Percentiles rank a stretch among this genome's conserved stretches.
These are phyloP conservation scores for Oryzaephilus surinamensis DNA, from an alignment of 1,140 invertebrate genomes.

Conservation along the genomic window DNA sequence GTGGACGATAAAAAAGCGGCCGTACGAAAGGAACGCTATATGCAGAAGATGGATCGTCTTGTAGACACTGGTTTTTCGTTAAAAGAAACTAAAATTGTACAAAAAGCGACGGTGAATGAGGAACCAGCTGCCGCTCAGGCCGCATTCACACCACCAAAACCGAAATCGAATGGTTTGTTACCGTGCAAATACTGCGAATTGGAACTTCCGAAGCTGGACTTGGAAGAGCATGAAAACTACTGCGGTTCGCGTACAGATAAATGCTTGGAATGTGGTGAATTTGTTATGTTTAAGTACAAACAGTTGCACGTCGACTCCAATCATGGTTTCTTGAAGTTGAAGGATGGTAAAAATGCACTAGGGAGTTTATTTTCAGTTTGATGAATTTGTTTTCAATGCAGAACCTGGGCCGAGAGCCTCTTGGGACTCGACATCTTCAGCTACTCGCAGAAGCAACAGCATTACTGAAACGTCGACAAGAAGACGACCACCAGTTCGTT, in stretches of 20 bases:
- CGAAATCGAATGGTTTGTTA: conserved; percentile 21
- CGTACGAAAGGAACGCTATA: conserved; percentile 15
- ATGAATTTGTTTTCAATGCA: conserved; percentile 2
- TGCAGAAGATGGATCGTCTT: conserved; percentile 21
- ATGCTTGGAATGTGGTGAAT: conserved; percentile 50
- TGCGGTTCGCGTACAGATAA: conserved; percentile 56
- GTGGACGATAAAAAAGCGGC: conserved; percentile 21
- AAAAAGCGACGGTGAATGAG: conserved; percentile 7
- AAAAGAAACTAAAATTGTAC: conserved; percentile 10
- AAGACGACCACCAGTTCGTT: conserved; percentile 11
- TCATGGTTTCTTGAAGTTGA: conserved; percentile 46
- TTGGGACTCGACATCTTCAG: conserved; percentile 18
- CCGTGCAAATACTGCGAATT: conserved; percentile 51
- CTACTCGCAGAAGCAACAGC: conserved; percentile 6
- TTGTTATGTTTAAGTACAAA: conserved; percentile 55
- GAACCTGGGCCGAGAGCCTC: conserved; percentile 20
- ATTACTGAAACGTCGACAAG: conserved; percentile 11
- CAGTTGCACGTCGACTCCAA: conserved; percentile 50
- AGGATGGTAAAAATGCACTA: no score
- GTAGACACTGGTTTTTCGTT: conserved; percentile 19
- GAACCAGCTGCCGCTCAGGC: background rate
- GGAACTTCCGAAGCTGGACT: conserved; percentile 45
- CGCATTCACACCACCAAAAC: conserved; percentile 1
- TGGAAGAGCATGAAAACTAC: conserved; percentile 50
- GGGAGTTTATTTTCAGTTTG: no score